Conservation (phyloP, 1,140 invertebrate genomes). For the Drosophila pectinifera region DNA sequence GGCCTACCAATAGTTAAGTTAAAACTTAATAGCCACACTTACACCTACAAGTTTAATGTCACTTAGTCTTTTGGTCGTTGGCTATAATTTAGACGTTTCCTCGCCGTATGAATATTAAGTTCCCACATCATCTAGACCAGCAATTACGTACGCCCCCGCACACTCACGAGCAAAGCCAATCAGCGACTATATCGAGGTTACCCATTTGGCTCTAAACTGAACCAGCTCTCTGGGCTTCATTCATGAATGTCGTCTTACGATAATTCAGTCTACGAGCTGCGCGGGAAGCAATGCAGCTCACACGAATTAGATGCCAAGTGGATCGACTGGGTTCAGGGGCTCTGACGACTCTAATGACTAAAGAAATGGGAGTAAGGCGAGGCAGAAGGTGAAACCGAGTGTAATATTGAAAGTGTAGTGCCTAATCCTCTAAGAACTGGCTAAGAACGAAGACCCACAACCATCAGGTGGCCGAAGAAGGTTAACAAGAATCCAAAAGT, state of each 20-base stretch:
- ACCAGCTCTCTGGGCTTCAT: constrained; percentile 43
- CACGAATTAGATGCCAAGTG: constrained; percentile 46
- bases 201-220: constrained; percentile 16
- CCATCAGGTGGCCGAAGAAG: constrained; percentile 5
- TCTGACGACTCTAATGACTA: constrained; percentile 11
- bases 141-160: constrained; percentile 37
- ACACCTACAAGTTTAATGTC: constrained; percentile 32
- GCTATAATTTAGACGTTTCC: constrained; percentile 35
- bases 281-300: constrained; percentile 16
- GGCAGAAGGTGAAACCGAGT: constrained; percentile 43
- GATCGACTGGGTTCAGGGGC: constrained; percentile 45
- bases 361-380: constrained; percentile 29
- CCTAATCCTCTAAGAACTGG: constrained; percentile 32
- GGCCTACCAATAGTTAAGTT: constrained; percentile 7
- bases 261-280: constrained; percentile 3
- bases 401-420: constrained; percentile 62
- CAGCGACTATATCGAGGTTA: constrained; percentile 39
- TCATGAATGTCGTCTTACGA: constrained; percentile 47
- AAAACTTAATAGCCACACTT: constrained; percentile 27
- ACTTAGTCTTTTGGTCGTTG: constrained; percentile 20
- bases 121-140: constrained; percentile 45
- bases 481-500: constrained; percentile 17
- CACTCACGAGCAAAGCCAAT: constrained; percentile 29
- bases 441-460: constrained; percentile 52
- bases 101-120: constrained; percentile 51